phyloP scores from a whole-genome alignment of 2,888 invertebrate species.

The Julus scanicus region DNA sequence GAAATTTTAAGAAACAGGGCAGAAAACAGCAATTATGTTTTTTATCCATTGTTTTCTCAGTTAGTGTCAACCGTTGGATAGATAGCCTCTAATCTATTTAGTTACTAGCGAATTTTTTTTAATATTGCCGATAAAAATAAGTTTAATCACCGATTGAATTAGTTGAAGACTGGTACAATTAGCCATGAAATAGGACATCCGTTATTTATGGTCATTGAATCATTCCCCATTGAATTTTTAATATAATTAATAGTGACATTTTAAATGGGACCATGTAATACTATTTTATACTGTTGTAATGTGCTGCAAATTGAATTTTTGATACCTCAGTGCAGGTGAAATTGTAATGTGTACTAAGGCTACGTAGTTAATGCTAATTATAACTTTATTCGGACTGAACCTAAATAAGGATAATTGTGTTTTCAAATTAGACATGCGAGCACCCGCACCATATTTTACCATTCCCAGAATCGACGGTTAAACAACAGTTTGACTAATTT shows the following conservation, averaged over 20 bases:
- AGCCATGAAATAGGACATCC: not conserved
- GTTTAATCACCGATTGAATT: not conserved
- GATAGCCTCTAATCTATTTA: no score
- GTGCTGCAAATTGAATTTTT: not conserved
- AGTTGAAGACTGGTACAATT: not conserved
- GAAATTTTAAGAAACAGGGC: no score
- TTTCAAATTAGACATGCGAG: no score
- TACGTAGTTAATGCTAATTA: not conserved
- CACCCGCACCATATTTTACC: no score
- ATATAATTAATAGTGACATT: conserved; percentile 3
- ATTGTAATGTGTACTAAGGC: not conserved
- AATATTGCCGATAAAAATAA: no score
- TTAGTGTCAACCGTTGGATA: no score
- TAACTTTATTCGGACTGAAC: not conserved
- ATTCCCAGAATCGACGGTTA: no score
- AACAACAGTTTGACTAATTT: no score
- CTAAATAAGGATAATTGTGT: no score
- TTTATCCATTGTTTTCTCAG: no score
- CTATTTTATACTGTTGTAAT: conserved; percentile 31
- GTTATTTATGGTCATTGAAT: not conserved
- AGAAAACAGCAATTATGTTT: no score
- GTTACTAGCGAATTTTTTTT: no score
- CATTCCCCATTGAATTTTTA: not conserved
- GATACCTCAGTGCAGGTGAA: not conserved
- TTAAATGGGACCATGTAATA: conserved; percentile 50